Evolutionary conservation across 2,888 invertebrate species (phyloP), one percentile per base, ranked within the genome.

Genomic region (Parelbella ahira): DNA sequence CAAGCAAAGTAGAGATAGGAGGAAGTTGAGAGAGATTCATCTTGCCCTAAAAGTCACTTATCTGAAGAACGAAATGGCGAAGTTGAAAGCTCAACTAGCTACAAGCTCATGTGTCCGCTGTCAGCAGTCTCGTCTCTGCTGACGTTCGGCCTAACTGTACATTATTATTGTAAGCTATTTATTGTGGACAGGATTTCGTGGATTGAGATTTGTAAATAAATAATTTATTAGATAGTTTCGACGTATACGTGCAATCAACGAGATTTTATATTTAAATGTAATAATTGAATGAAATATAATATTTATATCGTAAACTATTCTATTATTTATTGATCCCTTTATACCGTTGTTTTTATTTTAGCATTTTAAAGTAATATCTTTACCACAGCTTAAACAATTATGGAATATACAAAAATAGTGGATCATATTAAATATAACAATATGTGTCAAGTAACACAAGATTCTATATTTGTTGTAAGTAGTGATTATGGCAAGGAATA

Each of bases 21-120:
- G 98, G 44, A 89, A 97, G 55, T 91, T 94, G 25, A 95, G 97
- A 58, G 98, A 98, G 70, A 97, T 98, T 54, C 97, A 97, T 61
- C 92, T 97, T 20, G 95, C 97, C 0, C 92, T 97, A 23, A 89
- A 97, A 42, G 96, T 96, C 0, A 93, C 94, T 0, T 94, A 93
- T 58, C 84, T 98, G 11, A 66, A 59, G 46, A 73, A 65, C 13
- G 65, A 78, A 53, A 49, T 78, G 4, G 60, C 72, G 0, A 53
- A 58, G 5, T 41, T 82, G 10, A 71, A 72, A 36, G 48, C 69
- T 0, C 46, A 61, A 11, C 38, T 79, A 5, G 66, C 63, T 0
- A 39, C 61, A 0, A 57, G 51, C 38, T 7, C 48, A 0, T 59
- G 59, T 12, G 33, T 33, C 1, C 41, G 46, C 5, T 48, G 46